Conservation (phyloP, 2,888 invertebrate species). For the Noctuana brunneofusca region DNA sequence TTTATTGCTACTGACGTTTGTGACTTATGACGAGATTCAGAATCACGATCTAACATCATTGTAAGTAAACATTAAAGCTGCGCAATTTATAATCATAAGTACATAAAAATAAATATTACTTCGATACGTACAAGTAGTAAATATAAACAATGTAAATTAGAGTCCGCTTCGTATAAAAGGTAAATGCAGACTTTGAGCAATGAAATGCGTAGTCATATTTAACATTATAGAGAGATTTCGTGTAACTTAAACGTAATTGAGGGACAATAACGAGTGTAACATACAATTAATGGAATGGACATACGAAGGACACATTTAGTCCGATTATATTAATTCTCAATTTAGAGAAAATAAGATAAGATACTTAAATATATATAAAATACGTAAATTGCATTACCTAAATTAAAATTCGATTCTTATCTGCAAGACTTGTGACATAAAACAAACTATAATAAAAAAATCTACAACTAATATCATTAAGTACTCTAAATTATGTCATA, state of each 20-base stretch:
- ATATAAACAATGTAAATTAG: constrained; percentile 64
- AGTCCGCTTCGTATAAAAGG: constrained; percentile 59
- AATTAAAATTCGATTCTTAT: constrained; percentile 74
- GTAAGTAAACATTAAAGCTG: constrained; percentile 83
- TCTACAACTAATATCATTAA: constrained; percentile 72
- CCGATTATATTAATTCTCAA: constrained; percentile 56
- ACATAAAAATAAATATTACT: constrained; percentile 80
- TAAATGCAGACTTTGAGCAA: constrained; percentile 75
- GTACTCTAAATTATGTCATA: constrained; percentile 80
- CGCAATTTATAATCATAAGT: constrained; percentile 78
- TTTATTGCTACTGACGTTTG: constrained; percentile 81
- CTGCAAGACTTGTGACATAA: constrained; percentile 71
- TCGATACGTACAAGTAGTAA: constrained; percentile 68
- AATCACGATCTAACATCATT: constrained; percentile 82
- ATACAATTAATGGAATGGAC: constrained; percentile 54
- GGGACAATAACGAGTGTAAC: constrained; percentile 75
- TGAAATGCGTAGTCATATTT: constrained; percentile 60
- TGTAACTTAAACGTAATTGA: constrained; percentile 65
- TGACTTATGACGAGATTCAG: constrained; percentile 83
- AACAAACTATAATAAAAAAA: constrained; percentile 68
- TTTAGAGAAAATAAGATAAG: constrained; percentile 58
- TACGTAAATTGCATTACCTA: constrained; percentile 61
- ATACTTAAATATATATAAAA: constrained; percentile 50
- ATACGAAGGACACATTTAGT: constrained; percentile 53
- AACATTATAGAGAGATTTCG: constrained; percentile 55